These are phyloP conservation scores for Phymanthus crucifer DNA, from an alignment of 92 coral and sea anemone species.

Conservation along the genomic window DNA sequence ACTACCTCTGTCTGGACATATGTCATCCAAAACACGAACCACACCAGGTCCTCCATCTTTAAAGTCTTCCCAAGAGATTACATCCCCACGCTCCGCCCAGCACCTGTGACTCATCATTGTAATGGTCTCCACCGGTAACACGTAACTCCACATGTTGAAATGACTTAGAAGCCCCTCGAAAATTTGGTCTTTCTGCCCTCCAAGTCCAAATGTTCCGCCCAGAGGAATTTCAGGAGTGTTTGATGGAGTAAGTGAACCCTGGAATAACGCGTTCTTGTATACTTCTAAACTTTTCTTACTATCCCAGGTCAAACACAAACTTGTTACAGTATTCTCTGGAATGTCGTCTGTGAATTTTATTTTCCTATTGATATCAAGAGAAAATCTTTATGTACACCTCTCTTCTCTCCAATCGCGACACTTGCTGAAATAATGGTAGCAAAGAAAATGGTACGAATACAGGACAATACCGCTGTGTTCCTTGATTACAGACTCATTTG, in stretches of 20 bases:
- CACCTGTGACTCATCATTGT: constrained; percentile 42
- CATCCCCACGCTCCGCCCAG: constrained; percentile 51
- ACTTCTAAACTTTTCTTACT: neutral
- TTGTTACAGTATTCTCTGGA: neutral
- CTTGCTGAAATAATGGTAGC: too few species aligned
- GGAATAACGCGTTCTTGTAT: constrained; percentile 12
- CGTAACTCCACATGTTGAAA: constrained; percentile 44
- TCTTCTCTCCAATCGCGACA: too few species aligned
- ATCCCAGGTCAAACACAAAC: constrained; percentile 2
- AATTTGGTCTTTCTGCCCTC: neutral
- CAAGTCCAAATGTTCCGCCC: constrained; percentile 12
- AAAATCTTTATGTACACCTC: too few species aligned
- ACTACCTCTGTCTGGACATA: constrained; percentile 47
- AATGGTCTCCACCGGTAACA: constrained; percentile 37
- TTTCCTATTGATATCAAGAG: neutral
- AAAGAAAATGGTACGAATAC: too few species aligned
- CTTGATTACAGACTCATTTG: too few species aligned
- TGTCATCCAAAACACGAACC: constrained; percentile 9
- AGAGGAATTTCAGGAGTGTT: neutral
- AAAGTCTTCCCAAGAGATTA: constrained; percentile 47
- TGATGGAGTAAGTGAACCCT: neutral
- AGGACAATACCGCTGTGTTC: too few species aligned
- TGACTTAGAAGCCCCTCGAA: constrained; percentile 30
- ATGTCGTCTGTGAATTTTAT: neutral
- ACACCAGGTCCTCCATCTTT: constrained; percentile 5